Evolutionary conservation across 1,140 invertebrate genomes (phyloP).

Genomic region (Neodiprion lecontei): DNA sequence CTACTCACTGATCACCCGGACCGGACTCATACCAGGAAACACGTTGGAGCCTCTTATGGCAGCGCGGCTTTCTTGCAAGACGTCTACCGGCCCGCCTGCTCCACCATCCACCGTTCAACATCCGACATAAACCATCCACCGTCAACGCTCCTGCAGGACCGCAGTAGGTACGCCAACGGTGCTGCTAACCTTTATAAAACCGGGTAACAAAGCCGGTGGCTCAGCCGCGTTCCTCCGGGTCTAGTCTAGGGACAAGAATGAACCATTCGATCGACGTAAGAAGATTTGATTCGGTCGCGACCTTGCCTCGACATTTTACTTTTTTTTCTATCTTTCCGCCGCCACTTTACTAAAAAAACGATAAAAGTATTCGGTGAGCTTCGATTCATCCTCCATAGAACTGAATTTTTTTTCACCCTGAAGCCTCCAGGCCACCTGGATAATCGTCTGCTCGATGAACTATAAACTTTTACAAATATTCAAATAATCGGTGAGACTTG

Average conservation of each 20-base stretch:
- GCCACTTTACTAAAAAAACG: no score
- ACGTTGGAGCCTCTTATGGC: slow-evolving; percentile 33
- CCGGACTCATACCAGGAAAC: slow-evolving; percentile 33
- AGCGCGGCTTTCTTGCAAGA: slow-evolving; percentile 25
- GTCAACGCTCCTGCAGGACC: background rate
- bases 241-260: background rate
- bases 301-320: background rate
- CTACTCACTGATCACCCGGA: slow-evolving; percentile 16
- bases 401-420: no score
- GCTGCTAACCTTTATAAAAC: no score
- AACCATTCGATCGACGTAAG: slow-evolving; percentile 2
- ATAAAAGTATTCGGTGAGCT: no score
- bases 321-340: background rate
- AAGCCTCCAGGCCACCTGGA: no score
- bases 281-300: background rate
- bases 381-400: no score
- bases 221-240: background rate
- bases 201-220: background rate
- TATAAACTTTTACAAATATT: no score
- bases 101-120: slow-evolving; percentile 6
- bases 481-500: no score
- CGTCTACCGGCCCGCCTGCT: slow-evolving; percentile 19
- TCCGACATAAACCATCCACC: slow-evolving; percentile 12
- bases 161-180: background rate
- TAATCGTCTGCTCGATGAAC: no score